Percentiles rank a stretch among this genome's conserved stretches.
phyloP scores from a whole-genome alignment of 1,140 invertebrate genomes.

The Homalodisca vitripennis region DNA sequence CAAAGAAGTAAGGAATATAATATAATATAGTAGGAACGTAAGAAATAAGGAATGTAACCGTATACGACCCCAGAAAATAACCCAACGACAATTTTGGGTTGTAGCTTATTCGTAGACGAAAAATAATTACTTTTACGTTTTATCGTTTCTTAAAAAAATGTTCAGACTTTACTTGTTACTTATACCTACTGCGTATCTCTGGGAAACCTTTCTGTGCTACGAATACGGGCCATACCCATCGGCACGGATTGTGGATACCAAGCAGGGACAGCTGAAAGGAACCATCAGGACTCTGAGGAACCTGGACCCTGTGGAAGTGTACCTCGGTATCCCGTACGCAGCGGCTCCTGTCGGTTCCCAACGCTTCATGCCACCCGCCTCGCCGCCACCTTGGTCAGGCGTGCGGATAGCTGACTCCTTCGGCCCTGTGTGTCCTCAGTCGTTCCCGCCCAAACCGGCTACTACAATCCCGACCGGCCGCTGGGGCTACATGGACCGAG shows the following conservation, averaged over 20 bases:
- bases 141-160: too few species aligned
- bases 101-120: too few species aligned
- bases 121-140: too few species aligned
- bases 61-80: too few species aligned
- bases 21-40: too few species aligned
- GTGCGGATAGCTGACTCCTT: slow-evolving; percentile 74
- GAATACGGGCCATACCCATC: neutral
- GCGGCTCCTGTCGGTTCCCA: slow-evolving; percentile 69
- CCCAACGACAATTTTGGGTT: too few species aligned
- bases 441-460: slow-evolving; percentile 78
- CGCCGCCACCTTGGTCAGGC: slow-evolving; percentile 87
- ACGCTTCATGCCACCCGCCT: slow-evolving; percentile 86
- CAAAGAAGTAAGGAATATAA: too few species aligned
- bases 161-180: neutral
- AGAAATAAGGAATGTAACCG: too few species aligned
- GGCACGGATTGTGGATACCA: neutral
- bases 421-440: slow-evolving; percentile 89
- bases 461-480: slow-evolving; percentile 91
- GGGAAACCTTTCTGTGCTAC: neutral
- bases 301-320: slow-evolving; percentile 31
- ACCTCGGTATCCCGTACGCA: slow-evolving; percentile 90
- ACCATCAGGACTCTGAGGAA: slow-evolving; percentile 18
- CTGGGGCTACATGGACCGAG: slow-evolving; percentile 77
- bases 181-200: neutral
- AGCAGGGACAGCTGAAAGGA: neutral